Conservation (phyloP, 2,113 vertebrate genomes). For the Grammomys dolichurus region DNA sequence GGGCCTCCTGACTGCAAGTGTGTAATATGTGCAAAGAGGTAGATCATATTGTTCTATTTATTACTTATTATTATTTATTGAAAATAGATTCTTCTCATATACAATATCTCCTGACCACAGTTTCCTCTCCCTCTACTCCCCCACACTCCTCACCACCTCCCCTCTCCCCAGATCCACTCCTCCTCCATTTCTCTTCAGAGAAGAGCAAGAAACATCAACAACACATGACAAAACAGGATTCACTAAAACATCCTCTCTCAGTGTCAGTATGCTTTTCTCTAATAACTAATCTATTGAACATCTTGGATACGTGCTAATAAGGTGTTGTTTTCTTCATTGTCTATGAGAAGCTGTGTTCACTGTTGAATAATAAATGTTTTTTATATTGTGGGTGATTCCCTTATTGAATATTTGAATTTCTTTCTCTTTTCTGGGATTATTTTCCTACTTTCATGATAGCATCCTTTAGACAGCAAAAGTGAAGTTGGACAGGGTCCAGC, state of each 20-base stretch:
- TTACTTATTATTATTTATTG: not conserved
- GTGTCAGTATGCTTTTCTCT: not conserved
- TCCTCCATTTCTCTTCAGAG: not conserved
- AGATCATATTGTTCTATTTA: not conserved
- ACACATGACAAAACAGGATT: not conserved
- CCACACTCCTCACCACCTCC: not conserved
- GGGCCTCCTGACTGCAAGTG: no score
- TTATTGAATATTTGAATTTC: not conserved
- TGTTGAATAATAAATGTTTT: not conserved
- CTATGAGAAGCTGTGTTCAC: not conserved
- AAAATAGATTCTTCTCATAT: not conserved
- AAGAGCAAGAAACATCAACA: not conserved
- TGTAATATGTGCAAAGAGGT: no score
- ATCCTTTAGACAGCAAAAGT: not conserved
- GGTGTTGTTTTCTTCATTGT: not conserved
- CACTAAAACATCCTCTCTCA: not conserved
- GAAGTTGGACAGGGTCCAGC: not conserved
- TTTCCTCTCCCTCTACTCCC: not conserved
- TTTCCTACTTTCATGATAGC: not conserved
- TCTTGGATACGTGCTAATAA: not conserved
- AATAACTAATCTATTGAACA: not conserved
- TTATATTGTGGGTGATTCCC: not conserved
- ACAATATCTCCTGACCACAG: not conserved
- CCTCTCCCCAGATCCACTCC: not conserved
- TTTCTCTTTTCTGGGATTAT: not conserved